A percentile compares a stretch with the other conserved stretches of the same genome.
Evolutionary conservation across 2,888 invertebrate genomes (phyloP).

Genomic region (Pegoplata infirma): DNA sequence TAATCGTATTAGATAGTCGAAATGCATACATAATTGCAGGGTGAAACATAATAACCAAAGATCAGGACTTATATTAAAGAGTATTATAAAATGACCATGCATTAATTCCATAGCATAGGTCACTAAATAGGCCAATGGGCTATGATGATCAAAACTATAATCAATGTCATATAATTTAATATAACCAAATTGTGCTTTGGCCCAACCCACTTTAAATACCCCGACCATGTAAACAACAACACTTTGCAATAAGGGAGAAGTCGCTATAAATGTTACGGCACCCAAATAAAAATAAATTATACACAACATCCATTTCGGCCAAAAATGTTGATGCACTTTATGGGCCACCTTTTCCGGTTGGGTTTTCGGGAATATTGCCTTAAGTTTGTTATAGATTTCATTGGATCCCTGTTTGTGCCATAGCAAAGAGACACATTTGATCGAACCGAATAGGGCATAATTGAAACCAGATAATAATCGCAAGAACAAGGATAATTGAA

Average conservation of each 20-base stretch:
- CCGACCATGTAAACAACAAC: constrained; percentile 35
- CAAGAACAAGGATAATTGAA: constrained; percentile 17
- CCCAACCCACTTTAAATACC: constrained; percentile 22
- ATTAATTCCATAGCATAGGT: constrained; percentile 63
- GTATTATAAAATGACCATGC: constrained; percentile 56
- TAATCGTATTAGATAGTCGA: constrained; percentile 65
- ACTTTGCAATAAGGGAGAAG: constrained; percentile 47
- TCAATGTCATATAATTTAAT: constrained; percentile 54
- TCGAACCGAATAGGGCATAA: constrained; percentile 34
- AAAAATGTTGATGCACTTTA: constrained; percentile 48
- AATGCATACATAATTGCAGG: constrained; percentile 71
- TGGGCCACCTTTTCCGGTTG: constrained; percentile 31
- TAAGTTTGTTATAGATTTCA: constrained; percentile 9
- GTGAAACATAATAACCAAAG: constrained; percentile 68
- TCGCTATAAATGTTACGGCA: constrained; percentile 33
- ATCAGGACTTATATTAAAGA: constrained; percentile 58
- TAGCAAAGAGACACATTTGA: constrained; percentile 26
- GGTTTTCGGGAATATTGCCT: constrained; percentile 53
- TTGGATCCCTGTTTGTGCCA: neutral
- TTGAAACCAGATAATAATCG: constrained; percentile 37
- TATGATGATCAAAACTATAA: constrained; percentile 55
- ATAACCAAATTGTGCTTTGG: constrained; percentile 46
- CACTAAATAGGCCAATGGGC: constrained; percentile 28
- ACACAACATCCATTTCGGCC: constrained; percentile 37
- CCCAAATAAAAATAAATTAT: constrained; percentile 52